Conservation (phyloP, 2,888 invertebrate genomes). For the Acrobasis consociella region DNA sequence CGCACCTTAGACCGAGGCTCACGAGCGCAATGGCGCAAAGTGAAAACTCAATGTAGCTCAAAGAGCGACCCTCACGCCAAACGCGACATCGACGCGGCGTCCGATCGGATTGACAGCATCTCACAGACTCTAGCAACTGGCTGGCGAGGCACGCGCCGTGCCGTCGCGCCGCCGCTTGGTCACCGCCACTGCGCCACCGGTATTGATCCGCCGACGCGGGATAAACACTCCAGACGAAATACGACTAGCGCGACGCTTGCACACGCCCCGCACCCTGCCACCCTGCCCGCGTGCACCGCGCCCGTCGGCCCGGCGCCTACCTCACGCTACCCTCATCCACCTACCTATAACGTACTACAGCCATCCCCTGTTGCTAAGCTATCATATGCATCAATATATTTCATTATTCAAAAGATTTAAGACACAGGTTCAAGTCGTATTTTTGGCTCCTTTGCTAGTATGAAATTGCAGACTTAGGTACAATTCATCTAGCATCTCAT, state of each 20-base stretch:
- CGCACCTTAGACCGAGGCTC: constrained; percentile 71
- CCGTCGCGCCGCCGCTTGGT: constrained; percentile 76
- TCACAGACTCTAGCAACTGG: constrained; percentile 74
- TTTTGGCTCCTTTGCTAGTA: too few species aligned
- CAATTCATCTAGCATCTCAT: too few species aligned
- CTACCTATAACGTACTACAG: constrained; percentile 42
- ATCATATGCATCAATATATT: constrained; percentile 39
- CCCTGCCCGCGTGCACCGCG: constrained; percentile 57
- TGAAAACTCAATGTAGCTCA: constrained; percentile 69
- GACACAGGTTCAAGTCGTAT: too few species aligned
- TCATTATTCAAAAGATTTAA: constrained; percentile 4
- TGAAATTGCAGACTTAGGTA: too few species aligned
- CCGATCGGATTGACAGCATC: constrained; percentile 79
- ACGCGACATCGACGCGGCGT: constrained; percentile 80
- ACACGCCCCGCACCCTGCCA: constrained; percentile 68
- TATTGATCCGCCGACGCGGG: constrained; percentile 81
- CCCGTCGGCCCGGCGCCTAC: constrained; percentile 58
- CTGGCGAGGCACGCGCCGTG: constrained; percentile 67
- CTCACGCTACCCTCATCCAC: constrained; percentile 49
- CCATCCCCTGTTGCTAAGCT: constrained; percentile 57
- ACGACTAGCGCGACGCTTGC: constrained; percentile 79
- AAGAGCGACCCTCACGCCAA: constrained; percentile 78
- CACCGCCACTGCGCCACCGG: constrained; percentile 81
- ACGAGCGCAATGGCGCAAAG: constrained; percentile 73
- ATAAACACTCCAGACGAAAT: constrained; percentile 83